Evolutionary conservation across 2,888 invertebrate genomes (phyloP), one percentile per base, ranked within the genome.

Genomic region (Caenorhabditis macrosperma): DNA sequence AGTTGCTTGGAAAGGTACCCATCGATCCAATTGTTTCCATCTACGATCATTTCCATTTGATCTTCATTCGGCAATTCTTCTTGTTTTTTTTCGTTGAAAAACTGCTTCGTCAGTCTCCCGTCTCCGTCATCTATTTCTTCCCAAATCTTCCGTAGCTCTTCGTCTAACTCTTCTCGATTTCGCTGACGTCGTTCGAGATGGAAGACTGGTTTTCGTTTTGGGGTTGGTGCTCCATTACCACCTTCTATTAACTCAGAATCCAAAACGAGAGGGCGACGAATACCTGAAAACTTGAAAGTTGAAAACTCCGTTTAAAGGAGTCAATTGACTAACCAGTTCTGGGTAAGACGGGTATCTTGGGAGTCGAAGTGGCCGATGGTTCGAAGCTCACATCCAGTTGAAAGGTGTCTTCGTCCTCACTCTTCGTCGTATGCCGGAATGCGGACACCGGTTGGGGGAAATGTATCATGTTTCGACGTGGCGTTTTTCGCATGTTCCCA

Each of bases 301-400:
- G 48, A 30, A 35, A 3, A 52, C 9, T 52, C n/a, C 50, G 12
- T 50, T 22, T 6, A 50, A 20, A 20, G 7, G 12, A 50, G 22
- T 22, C 22, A 3, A 22, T 48, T 9, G 28, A 15, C 10, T 48
- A 22, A 66, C 67, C 67, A 24, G 46, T 28, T 26, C 67, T 55
- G 7, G 20, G 9, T 12, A 17, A 1, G 15, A n/a, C 48, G 9
- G 22, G 44, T 0, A 59, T 10, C 30, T 68, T 69, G 1, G 78
- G 78, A 7, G 78, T 78, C 6, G 78, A 78, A 1, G 78, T 78
- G 22, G 57, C 78, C 0, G 55, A 35, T 22, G 78, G 78, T 33
- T 72, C 50, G 55, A 78, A 78, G 30, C 60, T 66, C 1, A 28
- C 52, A 33, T 74, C 67, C 46, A 78, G n/a, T 28, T 67, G 68